A percentile compares a stretch with the other conserved stretches of the same genome.
phyloP scores from a whole-genome alignment of 2,888 invertebrate species.

The Apodemia mormo region DNA sequence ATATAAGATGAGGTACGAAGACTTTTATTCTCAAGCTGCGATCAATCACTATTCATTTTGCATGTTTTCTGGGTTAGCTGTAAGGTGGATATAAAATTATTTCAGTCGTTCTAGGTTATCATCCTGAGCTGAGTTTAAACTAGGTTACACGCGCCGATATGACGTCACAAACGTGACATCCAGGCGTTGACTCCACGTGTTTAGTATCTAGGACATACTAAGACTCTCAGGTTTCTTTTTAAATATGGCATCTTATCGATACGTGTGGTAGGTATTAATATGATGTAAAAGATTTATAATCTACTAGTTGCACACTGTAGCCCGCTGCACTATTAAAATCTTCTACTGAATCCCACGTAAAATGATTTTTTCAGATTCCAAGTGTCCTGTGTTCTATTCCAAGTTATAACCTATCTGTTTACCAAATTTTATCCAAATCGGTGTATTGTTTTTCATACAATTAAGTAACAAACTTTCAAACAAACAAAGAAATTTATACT shows the following conservation, averaged over 20 bases:
- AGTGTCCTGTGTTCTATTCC: too few species aligned
- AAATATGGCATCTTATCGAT: neutral
- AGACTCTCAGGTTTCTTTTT: constrained; percentile 5
- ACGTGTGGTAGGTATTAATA: neutral
- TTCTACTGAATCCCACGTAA: too few species aligned
- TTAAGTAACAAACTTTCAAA: too few species aligned
- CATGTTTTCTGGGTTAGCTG: constrained; percentile 1
- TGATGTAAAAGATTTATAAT: too few species aligned
- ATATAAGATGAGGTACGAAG: too few species aligned
- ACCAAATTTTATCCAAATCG: too few species aligned
- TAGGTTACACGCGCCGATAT: constrained; percentile 57
- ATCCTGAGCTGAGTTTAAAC: constrained; percentile 39
- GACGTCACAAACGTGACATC: constrained; percentile 38
- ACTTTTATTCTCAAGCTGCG: neutral
- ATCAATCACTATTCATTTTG: constrained; percentile 20
- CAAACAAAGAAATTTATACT: too few species aligned
- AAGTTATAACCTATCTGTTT: too few species aligned
- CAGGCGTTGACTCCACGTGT: constrained; percentile 24
- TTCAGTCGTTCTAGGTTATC: constrained; percentile 34
- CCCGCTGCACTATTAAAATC: too few species aligned
- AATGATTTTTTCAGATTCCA: too few species aligned
- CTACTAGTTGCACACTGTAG: too few species aligned
- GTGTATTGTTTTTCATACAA: too few species aligned
- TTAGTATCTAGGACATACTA: neutral
- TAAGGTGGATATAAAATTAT: constrained; percentile 26